A percentile compares a stretch with the other conserved stretches of the same genome.
Conservation (phyloP, 1,140 invertebrate species). For the Aradophagus sp. region DNA sequence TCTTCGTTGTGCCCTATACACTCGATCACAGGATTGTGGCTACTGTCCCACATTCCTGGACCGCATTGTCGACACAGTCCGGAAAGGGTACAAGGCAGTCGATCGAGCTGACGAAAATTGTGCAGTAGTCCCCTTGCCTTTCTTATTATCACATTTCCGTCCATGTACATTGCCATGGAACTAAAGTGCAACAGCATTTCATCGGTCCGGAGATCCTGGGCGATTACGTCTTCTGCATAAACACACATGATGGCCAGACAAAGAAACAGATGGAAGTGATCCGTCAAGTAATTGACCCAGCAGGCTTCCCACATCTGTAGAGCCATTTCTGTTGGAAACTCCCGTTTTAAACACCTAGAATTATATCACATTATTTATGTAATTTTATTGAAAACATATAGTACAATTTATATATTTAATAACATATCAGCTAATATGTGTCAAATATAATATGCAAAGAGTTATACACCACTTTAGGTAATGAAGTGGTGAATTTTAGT, state of each 20-base stretch:
- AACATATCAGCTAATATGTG: no score
- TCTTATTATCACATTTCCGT: conserved; percentile 89
- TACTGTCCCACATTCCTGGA: conserved; percentile 94
- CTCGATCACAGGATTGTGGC: conserved; percentile 85
- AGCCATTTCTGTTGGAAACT: conserved; percentile 90
- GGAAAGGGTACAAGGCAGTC: conserved; percentile 91
- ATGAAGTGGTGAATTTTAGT: no score
- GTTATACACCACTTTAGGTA: no score
- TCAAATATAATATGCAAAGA: no score
- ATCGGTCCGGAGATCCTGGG: conserved; percentile 90
- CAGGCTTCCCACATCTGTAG: conserved; percentile 95
- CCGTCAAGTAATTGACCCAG: conserved; percentile 94
- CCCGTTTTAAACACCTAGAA: conserved; percentile 86
- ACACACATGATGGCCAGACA: conserved; percentile 93
- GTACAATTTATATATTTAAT: no score
- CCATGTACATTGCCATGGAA: conserved; percentile 97
- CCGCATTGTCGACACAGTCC: conserved; percentile 90
- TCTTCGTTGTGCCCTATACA: conserved; percentile 76
- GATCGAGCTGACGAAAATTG: conserved; percentile 88
- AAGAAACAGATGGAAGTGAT: conserved; percentile 94
- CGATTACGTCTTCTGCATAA: conserved; percentile 93
- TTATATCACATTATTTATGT: no score
- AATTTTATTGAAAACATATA: no score
- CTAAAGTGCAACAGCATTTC: conserved; percentile 96
- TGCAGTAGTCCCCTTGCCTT: conserved; percentile 94